Percentiles rank a stretch among this genome's conserved stretches.
Conservation (phyloP, 2,888 invertebrate species). For the Coelogynopora nodosa region DNA sequence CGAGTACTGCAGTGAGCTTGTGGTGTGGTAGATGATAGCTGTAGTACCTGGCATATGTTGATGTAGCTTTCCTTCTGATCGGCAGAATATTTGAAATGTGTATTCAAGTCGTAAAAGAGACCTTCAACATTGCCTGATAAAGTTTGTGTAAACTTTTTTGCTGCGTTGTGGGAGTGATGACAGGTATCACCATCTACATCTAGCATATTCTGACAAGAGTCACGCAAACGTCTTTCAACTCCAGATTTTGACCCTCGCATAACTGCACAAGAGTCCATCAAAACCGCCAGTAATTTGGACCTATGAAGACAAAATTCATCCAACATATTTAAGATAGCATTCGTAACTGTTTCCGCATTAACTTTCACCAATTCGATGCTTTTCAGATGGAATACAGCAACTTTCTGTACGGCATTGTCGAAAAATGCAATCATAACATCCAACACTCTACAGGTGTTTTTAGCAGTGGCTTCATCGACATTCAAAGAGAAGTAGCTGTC, state of each 20-base stretch:
- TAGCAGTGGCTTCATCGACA: slow-evolving; percentile 29
- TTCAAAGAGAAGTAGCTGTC: slow-evolving; percentile 21
- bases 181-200: slow-evolving; percentile 25
- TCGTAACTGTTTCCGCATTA: background rate
- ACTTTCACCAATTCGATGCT: background rate
- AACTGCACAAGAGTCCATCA: slow-evolving; percentile 20
- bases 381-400: slow-evolving; percentile 1
- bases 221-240: background rate
- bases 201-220: background rate
- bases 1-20: background rate
- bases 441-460: background rate
- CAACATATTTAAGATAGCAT: background rate
- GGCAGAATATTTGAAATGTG: background rate
- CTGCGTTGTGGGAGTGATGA: background rate
- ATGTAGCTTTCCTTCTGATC: slow-evolving; percentile 19
- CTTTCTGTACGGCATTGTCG: background rate
- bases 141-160: slow-evolving; percentile 28
- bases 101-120: background rate
- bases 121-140: slow-evolving; percentile 4
- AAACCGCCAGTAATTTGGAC: background rate
- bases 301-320: slow-evolving; percentile 1
- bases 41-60: background rate
- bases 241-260: slow-evolving; percentile 21
- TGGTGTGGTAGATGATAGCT: background rate
- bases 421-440: background rate